Base-by-base conservation (phyloP, 2,113 vertebrate species). In the Dolichotis patagonum region DNA sequence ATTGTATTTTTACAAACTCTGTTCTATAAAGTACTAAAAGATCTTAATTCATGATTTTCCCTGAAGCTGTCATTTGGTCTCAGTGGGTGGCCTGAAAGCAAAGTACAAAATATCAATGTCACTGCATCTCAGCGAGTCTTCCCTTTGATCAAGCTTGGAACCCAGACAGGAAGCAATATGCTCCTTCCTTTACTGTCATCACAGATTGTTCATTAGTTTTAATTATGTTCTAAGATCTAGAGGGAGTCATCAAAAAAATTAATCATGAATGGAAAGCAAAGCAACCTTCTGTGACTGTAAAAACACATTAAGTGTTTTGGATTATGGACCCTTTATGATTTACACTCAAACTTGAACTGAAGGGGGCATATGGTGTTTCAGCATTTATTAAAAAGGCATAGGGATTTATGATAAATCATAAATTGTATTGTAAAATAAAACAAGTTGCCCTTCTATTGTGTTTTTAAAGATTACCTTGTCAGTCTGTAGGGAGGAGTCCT, bases 181-280 rank as follows among this genome's bases (percentile, higher is more conserved):
- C 89, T 97, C 75, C 10, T 62, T 73, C 96, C 96, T 95, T 93
- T 69, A 41, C 90, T 94, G 95, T 86, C 95, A 81, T 85, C 19
- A 81, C 17, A 1, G 89, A 98, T 80, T 41, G 63, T 98, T 98
- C 98, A 98, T 98, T 97, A 98, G 96, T 96, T 98, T 97, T 97
- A 98, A 98, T 98, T 98, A 97, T 98, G 98, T 98, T 97, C 97
- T 88, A 95, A 98, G 97, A 98, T 98, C 98, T 98, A 97, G 85
- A 96, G 97, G 98, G 98, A 98, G 63, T 95, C 95, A 92, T 98
- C 97, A 96, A 88, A 98, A 96, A 98, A 97, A 97, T 97, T 97
- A 98, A 98, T 98, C 97, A 96, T 96, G 88, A 98, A 84, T 85
- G 91, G 95, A 88, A 96, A 88, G 97, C 94, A 90, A 95, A 60